Evolutionary conservation across 2,797 vertebrate species (phyloP).

Genomic region (Muraenolepis orangiensis): DNA sequence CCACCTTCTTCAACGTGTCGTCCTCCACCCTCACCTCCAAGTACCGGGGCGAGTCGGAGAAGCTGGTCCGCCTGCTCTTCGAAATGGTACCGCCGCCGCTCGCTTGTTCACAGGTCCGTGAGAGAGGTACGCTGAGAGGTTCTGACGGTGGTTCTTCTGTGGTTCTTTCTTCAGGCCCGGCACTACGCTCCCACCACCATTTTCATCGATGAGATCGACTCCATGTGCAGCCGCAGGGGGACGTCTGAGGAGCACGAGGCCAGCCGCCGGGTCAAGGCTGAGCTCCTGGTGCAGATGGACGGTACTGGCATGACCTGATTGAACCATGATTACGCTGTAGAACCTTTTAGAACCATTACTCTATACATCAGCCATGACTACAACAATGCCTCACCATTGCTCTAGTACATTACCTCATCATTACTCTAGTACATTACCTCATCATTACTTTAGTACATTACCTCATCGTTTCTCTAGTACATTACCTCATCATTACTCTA

Average conservation of each 20-base stretch:
- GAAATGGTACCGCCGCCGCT: conserved; percentile 91
- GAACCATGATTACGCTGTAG: not conserved
- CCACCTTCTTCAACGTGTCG: conserved; percentile 97
- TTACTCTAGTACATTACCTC: too few relatives aligned
- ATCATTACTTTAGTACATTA: not conserved
- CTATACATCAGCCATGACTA: too few relatives aligned
- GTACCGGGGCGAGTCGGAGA: conserved; percentile 98
- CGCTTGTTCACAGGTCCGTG: too few relatives aligned
- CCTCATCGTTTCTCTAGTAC: not conserved
- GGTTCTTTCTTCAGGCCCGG: conserved; percentile 76
- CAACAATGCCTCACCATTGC: too few relatives aligned
- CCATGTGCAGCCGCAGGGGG: conserved; percentile 95
- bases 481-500: not conserved
- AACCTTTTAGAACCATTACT: not conserved
- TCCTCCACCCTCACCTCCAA: conserved; percentile 98
- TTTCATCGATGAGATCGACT: conserved; percentile 98
- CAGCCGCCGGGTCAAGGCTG: conserved; percentile 93
- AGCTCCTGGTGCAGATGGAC: conserved; percentile 97
- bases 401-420: not conserved
- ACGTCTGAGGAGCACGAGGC: conserved; percentile 97
- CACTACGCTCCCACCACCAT: conserved; percentile 97
- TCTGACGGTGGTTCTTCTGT: not conserved
- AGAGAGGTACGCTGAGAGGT: not conserved
- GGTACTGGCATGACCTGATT: conserved; percentile 81
- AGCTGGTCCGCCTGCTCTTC: conserved; percentile 94